phyloP scores from a whole-genome alignment of 2,888 invertebrate genomes.

The Metopia argyrocephala region DNA sequence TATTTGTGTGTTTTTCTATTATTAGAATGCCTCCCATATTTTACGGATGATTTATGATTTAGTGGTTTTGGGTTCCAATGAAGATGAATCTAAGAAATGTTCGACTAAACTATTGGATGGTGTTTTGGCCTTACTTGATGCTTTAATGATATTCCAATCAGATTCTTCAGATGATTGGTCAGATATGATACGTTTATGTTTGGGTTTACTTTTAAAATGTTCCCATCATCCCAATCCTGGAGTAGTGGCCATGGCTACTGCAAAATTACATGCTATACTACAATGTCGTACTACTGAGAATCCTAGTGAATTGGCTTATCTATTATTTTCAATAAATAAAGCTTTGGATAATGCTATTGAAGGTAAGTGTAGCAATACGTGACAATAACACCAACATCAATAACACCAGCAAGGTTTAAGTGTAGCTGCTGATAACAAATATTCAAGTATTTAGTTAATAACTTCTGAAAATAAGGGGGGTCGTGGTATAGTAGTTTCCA shows the following conservation, averaged over 20 bases:
- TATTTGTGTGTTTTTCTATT: background rate
- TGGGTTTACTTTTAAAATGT: conserved; percentile 79
- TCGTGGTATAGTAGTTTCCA: too few species aligned
- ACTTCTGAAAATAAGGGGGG: too few species aligned
- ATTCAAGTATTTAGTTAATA: background rate
- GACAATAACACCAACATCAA: too few species aligned
- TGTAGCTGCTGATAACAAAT: background rate
- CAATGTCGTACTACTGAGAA: conserved; percentile 80
- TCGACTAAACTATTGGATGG: conserved; percentile 81
- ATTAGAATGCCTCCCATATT: conserved; percentile 80
- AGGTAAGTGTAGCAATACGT: conserved; percentile 70
- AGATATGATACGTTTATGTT: conserved; percentile 81
- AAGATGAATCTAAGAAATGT: conserved; percentile 79
- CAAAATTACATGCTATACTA: conserved; percentile 81
- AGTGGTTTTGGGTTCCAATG: conserved; percentile 80
- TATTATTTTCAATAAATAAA: conserved; percentile 79
- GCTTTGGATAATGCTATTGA: conserved; percentile 79
- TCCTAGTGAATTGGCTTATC: conserved; percentile 80
- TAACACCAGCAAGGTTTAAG: too few species aligned
- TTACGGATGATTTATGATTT: conserved; percentile 81
- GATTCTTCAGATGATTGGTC: conserved; percentile 80
- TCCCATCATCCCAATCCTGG: conserved; percentile 79
- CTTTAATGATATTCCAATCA: conserved; percentile 81
- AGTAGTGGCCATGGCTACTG: conserved; percentile 82
- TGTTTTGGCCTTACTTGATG: conserved; percentile 80